Evolutionary conservation across 2,797 vertebrate genomes (phyloP).

Genomic region (Melanogrammus aeglefinus): DNA sequence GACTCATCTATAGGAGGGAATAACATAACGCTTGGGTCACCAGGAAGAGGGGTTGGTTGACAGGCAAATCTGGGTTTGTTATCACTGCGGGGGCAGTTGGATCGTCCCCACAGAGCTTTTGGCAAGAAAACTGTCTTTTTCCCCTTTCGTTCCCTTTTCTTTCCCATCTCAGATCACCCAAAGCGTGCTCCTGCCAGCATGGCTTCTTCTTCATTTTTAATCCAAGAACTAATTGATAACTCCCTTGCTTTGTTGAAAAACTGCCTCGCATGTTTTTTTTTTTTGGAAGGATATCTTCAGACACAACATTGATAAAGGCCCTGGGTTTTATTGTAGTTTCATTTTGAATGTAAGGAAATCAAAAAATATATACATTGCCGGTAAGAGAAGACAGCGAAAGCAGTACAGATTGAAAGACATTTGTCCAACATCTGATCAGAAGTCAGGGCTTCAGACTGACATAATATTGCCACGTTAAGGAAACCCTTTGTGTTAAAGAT

Average conservation of each 20-base stretch:
- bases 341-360: not conserved
- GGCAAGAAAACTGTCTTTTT: conserved; percentile 36
- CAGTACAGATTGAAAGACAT: too few relatives aligned
- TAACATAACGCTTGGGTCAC: conserved; percentile 58
- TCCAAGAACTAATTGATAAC: not conserved
- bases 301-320: too few relatives aligned
- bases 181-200: conserved; percentile 60
- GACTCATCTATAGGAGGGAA: conserved; percentile 28
- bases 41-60: conserved; percentile 36
- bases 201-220: conserved; percentile 13
- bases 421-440: not conserved
- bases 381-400: too few relatives aligned
- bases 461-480: not conserved
- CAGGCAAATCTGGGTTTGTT: conserved; percentile 69
- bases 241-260: not conserved
- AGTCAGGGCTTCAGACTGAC: not conserved
- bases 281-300: too few relatives aligned
- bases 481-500: not conserved
- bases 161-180: conserved; percentile 35
- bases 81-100: conserved; percentile 53
- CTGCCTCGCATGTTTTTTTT: not conserved
- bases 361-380: too few relatives aligned
- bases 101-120: conserved; percentile 36
- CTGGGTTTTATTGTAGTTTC: not conserved
- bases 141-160: conserved; percentile 14